These are phyloP conservation scores for Stegodyphus mimosarum DNA, from an alignment of 1,140 invertebrate genomes.

Conservation along the genomic window DNA sequence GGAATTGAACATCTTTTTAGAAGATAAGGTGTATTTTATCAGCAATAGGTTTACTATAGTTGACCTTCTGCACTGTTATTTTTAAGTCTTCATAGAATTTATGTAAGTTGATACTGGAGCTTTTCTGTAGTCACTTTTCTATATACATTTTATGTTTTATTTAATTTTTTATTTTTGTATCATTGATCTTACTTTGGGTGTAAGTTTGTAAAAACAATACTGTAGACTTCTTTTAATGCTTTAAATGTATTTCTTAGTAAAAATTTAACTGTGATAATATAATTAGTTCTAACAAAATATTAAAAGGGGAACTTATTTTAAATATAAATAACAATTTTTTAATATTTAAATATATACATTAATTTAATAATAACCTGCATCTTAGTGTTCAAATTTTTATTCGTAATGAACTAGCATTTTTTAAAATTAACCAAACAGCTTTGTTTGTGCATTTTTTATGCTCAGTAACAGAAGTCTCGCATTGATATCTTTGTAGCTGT, in stretches of 20 bases:
- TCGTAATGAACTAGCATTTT: not conserved
- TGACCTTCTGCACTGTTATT: not conserved
- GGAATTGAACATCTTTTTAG: not conserved
- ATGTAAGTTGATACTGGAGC: not conserved
- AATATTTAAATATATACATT: not conserved
- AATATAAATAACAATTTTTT: too few species aligned
- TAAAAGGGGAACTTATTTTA: too few species aligned
- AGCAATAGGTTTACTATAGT: not conserved
- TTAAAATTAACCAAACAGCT: not conserved
- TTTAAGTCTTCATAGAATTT: not conserved
- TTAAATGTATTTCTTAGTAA: not conserved
- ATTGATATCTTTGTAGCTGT: too few species aligned
- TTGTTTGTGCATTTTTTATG: not conserved
- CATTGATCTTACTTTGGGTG: too few species aligned
- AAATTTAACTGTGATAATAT: too few species aligned
- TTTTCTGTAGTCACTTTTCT: not conserved
- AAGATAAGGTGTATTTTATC: not conserved
- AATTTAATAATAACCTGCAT: not conserved
- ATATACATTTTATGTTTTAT: too few species aligned
- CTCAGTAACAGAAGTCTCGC: too few species aligned
- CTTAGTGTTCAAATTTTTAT: not conserved
- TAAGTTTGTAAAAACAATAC: not conserved
- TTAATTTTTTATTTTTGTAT: too few species aligned
- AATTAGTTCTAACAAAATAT: too few species aligned
- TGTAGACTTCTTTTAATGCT: not conserved